Evolutionary conservation across 30 jellyfish, hydroid and myxozoan genomes (phyloP).

Genomic region (Chrysaora quinquecirrha): DNA sequence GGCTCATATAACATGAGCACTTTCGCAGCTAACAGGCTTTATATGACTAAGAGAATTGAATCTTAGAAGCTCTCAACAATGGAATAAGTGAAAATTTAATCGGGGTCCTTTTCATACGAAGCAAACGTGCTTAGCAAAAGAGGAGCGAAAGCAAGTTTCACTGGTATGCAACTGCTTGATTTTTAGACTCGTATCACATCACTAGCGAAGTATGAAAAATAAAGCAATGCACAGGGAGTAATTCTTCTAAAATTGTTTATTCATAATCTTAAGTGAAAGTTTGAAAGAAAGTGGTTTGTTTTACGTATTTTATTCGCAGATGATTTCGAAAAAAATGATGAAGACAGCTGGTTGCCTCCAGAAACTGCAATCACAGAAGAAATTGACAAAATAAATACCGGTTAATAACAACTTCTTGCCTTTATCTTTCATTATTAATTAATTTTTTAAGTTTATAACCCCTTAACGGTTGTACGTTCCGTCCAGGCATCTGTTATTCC

Average conservation of each 20-base stretch:
- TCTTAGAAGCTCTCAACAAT: no score
- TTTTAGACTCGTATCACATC: not conserved
- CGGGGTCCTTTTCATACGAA: no score
- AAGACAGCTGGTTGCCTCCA: conserved; percentile 38
- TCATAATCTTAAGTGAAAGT: not conserved
- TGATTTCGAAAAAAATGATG: not conserved
- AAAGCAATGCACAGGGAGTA: not conserved
- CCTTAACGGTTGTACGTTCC: not conserved
- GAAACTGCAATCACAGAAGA: conserved; percentile 39
- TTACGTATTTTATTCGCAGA: no score
- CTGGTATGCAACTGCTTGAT: no score
- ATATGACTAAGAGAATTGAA: no score
- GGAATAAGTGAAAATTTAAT: no score
- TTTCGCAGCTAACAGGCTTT: no score
- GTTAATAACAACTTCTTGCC: not conserved
- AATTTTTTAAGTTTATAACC: not conserved
- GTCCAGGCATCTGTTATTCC: not conserved
- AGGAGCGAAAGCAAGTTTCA: not conserved
- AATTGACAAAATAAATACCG: conserved; percentile 9
- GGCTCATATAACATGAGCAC: no score
- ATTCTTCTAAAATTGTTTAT: not conserved
- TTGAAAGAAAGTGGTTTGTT: not conserved
- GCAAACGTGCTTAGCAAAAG: no score
- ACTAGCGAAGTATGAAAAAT: not conserved
- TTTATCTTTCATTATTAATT: not conserved